Percentiles rank a stretch among this genome's conserved stretches.
Evolutionary conservation across 2,888 invertebrate species (phyloP).

Genomic region (Ischnura elegans): DNA sequence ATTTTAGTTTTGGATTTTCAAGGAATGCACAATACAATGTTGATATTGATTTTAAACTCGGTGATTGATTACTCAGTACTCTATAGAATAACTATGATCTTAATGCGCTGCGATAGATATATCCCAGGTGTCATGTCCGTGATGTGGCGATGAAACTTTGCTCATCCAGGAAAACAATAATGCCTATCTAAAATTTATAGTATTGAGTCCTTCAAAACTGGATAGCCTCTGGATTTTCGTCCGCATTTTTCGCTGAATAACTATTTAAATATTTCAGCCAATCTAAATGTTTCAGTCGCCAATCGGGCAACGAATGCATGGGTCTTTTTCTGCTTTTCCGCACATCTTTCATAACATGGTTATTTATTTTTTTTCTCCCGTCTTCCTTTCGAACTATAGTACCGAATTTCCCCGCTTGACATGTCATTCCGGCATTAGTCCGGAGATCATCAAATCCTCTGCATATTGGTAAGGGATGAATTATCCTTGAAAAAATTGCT

Average conservation of each 20-base stretch:
- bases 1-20: background rate
- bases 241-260: background rate
- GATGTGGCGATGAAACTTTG: background rate
- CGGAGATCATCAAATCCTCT: background rate
- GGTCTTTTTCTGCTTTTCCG: background rate
- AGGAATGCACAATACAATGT: background rate
- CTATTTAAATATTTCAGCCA: background rate
- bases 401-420: background rate
- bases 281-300: background rate
- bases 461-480: background rate
- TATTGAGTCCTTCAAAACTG: background rate
- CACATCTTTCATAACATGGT: background rate
- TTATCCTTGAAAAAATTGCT: background rate
- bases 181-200: background rate
- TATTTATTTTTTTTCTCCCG: background rate
- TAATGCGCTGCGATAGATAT: background rate
- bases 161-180: background rate
- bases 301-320: no score
- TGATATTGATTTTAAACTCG: background rate
- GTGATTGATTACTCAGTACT: background rate
- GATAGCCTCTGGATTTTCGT: background rate
- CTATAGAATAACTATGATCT: background rate
- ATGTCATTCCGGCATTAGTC: background rate
- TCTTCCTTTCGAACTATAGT: background rate
- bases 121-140: background rate